Percentiles rank a stretch among this genome's conserved stretches.
Evolutionary conservation across 2,113 vertebrate species (phyloP).

Genomic region (Eulemur macaco): DNA sequence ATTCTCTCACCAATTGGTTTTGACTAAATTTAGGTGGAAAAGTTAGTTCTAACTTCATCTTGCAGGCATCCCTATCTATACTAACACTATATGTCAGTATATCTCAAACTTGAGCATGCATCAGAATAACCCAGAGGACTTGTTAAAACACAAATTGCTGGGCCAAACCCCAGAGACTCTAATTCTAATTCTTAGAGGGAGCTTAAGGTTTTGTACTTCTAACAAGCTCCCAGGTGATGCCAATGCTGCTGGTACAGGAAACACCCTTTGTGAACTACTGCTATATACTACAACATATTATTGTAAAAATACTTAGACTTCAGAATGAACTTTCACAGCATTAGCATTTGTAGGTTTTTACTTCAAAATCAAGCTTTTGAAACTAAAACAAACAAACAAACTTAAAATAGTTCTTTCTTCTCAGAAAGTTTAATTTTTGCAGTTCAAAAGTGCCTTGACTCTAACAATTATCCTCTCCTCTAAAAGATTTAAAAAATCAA

Average conservation of each 20-base stretch:
- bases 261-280: not conserved
- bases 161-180: not conserved
- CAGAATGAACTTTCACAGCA: not conserved
- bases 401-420: not conserved
- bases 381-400: not conserved
- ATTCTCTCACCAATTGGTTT: not conserved
- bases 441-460: not conserved
- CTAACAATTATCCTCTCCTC: not conserved
- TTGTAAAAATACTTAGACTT: not conserved
- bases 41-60: not conserved
- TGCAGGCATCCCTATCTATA: not conserved
- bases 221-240: not conserved
- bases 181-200: not conserved
- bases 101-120: not conserved
- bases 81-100: not conserved
- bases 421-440: not conserved
- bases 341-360: not conserved
- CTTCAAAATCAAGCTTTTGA: conserved; percentile 8
- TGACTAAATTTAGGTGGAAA: not conserved
- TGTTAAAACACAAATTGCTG: not conserved
- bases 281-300: not conserved
- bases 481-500: not conserved
- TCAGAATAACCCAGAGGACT: not conserved
- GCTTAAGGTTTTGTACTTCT: not conserved
- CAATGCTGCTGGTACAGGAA: not conserved